Conservation (phyloP, 2,888 invertebrate species). For the Diplazon laetatorius region DNA sequence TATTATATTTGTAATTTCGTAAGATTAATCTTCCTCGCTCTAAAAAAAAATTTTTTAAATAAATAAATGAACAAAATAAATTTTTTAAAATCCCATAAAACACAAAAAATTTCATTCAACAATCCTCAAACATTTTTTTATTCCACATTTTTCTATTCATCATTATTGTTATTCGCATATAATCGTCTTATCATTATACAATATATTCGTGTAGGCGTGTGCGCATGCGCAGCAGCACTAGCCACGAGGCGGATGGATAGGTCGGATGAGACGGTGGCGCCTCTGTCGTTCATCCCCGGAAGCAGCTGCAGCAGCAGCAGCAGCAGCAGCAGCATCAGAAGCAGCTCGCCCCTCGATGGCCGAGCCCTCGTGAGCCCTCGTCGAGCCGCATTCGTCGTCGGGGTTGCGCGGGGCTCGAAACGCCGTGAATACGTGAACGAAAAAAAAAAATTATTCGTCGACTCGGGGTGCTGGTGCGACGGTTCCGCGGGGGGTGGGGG, state of each 20-base stretch:
- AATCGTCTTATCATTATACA: no score
- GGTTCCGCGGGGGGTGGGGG: background rate
- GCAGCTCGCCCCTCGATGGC: slow-evolving; percentile 34
- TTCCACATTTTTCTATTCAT: no score
- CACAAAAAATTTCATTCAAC: no score
- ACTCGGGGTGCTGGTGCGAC: slow-evolving; percentile 46
- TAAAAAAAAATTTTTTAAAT: no score
- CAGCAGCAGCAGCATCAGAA: slow-evolving; percentile 16
- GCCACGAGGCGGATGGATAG: slow-evolving; percentile 28
- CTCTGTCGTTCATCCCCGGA: slow-evolving; percentile 29
- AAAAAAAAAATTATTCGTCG: slow-evolving; percentile 38
- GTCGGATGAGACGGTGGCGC: slow-evolving; percentile 23
- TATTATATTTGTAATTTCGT: no score
- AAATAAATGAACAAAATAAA: no score
- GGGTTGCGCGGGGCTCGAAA: no score
- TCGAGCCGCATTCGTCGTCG: slow-evolving; percentile 56
- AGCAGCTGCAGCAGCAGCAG: slow-evolving; percentile 12
- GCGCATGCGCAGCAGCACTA: slow-evolving; percentile 11
- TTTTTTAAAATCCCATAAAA: no score
- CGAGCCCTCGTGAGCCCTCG: slow-evolving; percentile 51
- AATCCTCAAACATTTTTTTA: no score
- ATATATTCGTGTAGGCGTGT: background rate
- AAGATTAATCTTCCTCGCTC: no score
- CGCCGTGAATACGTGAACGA: slow-evolving; percentile 46
- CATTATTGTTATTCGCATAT: no score